Evolutionary conservation across 2,113 vertebrate species (phyloP).

Genomic region (Equus quagga): DNA sequence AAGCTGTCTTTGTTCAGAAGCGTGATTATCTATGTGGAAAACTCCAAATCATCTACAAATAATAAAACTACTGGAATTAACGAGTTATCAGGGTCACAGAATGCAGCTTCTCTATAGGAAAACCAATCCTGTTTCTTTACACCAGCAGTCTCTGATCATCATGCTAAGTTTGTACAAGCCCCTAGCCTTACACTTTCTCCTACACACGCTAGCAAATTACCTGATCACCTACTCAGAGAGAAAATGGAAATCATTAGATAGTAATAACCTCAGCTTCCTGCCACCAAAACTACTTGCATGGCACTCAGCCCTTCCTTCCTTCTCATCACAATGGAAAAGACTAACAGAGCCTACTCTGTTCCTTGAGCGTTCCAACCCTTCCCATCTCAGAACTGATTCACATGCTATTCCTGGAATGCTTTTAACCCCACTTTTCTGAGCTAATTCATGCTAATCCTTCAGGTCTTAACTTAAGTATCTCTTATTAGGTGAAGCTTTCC

Average conservation of each 20-base stretch:
- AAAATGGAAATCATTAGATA: not conserved
- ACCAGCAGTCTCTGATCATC: not conserved
- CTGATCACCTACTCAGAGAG: not conserved
- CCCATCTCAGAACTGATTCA: not conserved
- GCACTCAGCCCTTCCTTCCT: not conserved
- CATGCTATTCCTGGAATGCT: not conserved
- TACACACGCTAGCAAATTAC: not conserved
- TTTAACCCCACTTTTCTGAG: not conserved
- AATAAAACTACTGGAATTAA: not conserved
- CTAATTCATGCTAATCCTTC: not conserved
- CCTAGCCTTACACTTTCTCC: not conserved
- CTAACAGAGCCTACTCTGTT: not conserved
- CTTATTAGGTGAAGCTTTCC: not conserved
- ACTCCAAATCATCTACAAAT: not conserved
- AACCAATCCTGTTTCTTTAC: not conserved
- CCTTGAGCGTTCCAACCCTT: not conserved
- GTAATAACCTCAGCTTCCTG: not conserved
- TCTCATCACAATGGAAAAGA: not conserved
- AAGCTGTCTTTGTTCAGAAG: not conserved
- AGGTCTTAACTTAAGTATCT: not conserved
- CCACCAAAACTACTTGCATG: not conserved
- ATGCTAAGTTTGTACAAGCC: not conserved
- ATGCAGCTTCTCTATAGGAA: not conserved
- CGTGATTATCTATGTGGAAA: not conserved
- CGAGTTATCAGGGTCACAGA: not conserved